Base-by-base conservation (phyloP, 2,797 vertebrate genomes). In the Chaetodon trifasciatus region DNA sequence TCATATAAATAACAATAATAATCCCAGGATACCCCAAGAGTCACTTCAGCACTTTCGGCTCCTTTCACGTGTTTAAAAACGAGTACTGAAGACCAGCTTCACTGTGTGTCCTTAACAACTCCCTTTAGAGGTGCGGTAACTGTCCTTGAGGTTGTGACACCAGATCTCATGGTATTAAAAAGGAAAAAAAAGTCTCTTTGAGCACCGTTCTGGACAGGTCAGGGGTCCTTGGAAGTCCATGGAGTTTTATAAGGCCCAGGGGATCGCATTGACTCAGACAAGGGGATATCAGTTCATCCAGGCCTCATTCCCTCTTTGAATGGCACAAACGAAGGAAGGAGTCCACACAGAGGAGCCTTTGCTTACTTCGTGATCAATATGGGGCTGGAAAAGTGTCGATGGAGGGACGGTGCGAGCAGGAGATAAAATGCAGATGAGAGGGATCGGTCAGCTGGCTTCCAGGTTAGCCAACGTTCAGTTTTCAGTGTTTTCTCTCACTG, bases 81-180 rank as follows among this genome's bases (percentile, higher is more conserved):
- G 81, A 83, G 72, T 63, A 85, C 65, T 80, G 94, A 95, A 95
- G 94, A 93, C 95, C 95, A 94, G 95, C 95, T 95, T 94, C 94
- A 90, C 83, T 44, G 58, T 70, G 76, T 69, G 85, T 90, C 83
- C 77, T 86, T 71, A 76, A 84, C 80, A 78, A 70, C 82, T 93
- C 91, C 93, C 84, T 90, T 88, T 87, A 86, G 77, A 92, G 83
- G 81, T 86, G 66, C 81, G 70, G 24, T 69, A 24, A 64, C 50
- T 66, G 85, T 89, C 81, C 70, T 84, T 75, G 74, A 90, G 88
- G 81, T 78, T n/a, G 62, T 71, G 82, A 91, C 87, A 86, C 57
- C 68, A 70, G 86, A 84, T 82, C 86, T 89, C 82, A 74, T 52
- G 57, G 74, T 69, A 70, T 86, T 16, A 64, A 61, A 44, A 71